A percentile compares a stretch with the other conserved stretches of the same genome.
Evolutionary conservation across 2,888 invertebrate species (phyloP).

Genomic region (Rotaria macrura): DNA sequence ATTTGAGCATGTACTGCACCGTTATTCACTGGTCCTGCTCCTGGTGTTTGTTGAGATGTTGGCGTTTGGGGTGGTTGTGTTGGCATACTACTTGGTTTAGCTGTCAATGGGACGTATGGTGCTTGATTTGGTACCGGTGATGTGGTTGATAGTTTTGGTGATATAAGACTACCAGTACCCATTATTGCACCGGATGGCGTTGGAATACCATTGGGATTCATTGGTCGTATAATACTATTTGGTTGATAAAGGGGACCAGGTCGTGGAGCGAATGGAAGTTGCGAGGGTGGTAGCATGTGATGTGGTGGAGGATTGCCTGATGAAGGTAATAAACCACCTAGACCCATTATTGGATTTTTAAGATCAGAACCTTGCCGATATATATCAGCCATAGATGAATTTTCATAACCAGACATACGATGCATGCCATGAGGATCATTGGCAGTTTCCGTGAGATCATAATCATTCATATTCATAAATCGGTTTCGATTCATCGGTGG

Average conservation of each 20-base stretch:
- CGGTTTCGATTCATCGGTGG: neutral
- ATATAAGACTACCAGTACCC: neutral
- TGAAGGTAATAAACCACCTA: neutral
- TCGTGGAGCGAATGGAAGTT: neutral
- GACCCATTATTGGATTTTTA: neutral
- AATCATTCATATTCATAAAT: slow-evolving; percentile 12
- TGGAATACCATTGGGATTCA: neutral
- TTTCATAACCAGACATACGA: neutral
- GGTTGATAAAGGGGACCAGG: neutral
- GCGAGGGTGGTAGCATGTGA: neutral
- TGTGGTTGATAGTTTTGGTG: neutral
- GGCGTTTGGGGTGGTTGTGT: neutral
- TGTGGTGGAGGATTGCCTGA: neutral
- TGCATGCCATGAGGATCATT: neutral
- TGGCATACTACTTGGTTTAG: neutral
- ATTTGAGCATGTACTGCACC: slow-evolving; percentile 24
- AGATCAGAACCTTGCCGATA: neutral
- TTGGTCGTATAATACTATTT: slow-evolving; percentile 20
- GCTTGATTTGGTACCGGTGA: slow-evolving; percentile 21
- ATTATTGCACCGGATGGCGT: neutral
- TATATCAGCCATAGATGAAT: neutral
- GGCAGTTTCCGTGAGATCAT: neutral
- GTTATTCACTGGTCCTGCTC: neutral
- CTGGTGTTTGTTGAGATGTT: neutral
- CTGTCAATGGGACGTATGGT: neutral